Conservation (phyloP, 1,140 invertebrate species). For the Drosophila kepulauana region DNA sequence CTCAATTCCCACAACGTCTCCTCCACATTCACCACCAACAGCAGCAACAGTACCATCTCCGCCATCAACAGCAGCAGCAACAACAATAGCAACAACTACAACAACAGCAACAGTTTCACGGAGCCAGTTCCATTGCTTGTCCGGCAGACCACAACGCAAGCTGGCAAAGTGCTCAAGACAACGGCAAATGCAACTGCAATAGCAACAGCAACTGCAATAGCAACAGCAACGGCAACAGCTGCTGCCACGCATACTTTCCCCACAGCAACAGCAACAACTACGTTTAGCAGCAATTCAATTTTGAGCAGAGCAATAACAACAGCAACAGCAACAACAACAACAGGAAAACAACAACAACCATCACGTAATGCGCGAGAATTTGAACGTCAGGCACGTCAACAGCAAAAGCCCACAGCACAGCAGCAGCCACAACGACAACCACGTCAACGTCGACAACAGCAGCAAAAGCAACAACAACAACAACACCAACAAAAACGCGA, state of each 20-base stretch:
- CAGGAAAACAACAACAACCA: slow-evolving; percentile 27
- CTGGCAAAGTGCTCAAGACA: slow-evolving; percentile 48
- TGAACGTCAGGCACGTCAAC: slow-evolving; percentile 70
- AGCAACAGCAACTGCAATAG: slow-evolving; percentile 33
- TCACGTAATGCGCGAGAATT: slow-evolving; percentile 64
- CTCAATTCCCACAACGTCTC: slow-evolving; percentile 67
- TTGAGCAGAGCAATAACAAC: slow-evolving; percentile 34
- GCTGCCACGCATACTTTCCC: slow-evolving; percentile 33
- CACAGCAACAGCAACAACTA: slow-evolving; percentile 36
- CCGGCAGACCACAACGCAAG: slow-evolving; percentile 33
- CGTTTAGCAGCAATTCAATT: slow-evolving; percentile 72
- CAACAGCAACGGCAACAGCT: slow-evolving; percentile 14
- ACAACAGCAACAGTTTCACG: slow-evolving; percentile 4
- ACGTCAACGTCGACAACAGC: slow-evolving; percentile 28
- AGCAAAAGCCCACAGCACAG: slow-evolving; percentile 54
- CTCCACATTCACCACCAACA: slow-evolving; percentile 16
- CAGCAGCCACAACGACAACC: slow-evolving; percentile 21
- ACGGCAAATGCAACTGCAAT: slow-evolving; percentile 40
- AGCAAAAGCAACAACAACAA: slow-evolving; percentile 30
- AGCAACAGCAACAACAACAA: slow-evolving; percentile 43
- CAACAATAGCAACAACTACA: slow-evolving; percentile 4
- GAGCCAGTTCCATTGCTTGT: slow-evolving; percentile 31
- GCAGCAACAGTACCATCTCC: slow-evolving; percentile 2
- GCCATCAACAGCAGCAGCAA: slow-evolving; percentile 18
- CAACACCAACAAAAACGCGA: slow-evolving; percentile 39